Base-by-base conservation (phyloP, 2,113 vertebrate species). In the Hypomesus transpacificus region DNA sequence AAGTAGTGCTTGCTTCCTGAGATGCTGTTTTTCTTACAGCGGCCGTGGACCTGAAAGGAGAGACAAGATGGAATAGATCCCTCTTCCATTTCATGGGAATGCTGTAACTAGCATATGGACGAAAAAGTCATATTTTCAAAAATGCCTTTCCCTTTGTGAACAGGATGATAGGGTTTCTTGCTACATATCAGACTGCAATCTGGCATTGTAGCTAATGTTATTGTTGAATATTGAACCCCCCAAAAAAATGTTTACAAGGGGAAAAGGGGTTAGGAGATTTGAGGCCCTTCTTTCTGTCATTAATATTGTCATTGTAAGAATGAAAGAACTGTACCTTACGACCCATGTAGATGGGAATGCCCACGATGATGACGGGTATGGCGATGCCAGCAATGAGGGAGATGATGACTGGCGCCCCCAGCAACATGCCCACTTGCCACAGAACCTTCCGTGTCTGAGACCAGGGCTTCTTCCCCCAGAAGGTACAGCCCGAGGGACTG, bases 401-500 rank as follows among this genome's bases (percentile, higher is more conserved):
- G 82, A 95, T 94, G 86, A 94, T 89, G 87, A 96, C 91, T 0
- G 94, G 94, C 0, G 93, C 94, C 75, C 94, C 94, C 21, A 95
- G 91, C 82, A 95, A 89, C 94, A 94, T 93, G 83, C 93, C 94
- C 89, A 95, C 93, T 88, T 95, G 94, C 94, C 94, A 95, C 46
- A 95, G 88, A 78, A 94, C 90, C 86, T 94, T 95, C 68, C 92
- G 86, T 24, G 91, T 95, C 82, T 92, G 90, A 3, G 94, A 95
- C 94, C 94, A 95, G 0, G 93, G 94, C 89, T 93, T 93, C 90
- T 95, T 95, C 66, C 94, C 94, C 94, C 94, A 95, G 84, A 96
- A 95, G 2, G 94, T 95, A 82, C 94, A 96, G 79, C 94, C 94
- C 70, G 94, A 95, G 72, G 94, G 94, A 89, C 94, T 95, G 87